These are phyloP conservation scores for Nomada fabriciana DNA, from an alignment of 2,888 invertebrate species.

Conservation along the genomic window DNA sequence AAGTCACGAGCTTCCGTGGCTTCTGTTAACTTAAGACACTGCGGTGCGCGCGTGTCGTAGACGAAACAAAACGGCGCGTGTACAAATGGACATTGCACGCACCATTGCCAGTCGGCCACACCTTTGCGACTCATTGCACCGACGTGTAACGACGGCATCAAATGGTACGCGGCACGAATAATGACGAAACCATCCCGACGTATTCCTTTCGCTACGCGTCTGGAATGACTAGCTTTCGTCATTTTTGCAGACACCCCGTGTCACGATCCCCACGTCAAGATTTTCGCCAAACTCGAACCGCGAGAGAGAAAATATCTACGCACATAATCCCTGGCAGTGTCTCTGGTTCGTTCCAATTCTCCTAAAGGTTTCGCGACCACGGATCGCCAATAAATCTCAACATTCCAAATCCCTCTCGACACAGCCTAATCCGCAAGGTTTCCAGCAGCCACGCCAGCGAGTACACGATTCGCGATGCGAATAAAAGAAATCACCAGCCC, in stretches of 20 bases:
- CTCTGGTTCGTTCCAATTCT: neutral
- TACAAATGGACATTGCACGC: conserved; percentile 52
- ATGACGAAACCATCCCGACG: conserved; percentile 53
- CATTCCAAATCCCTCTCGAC: neutral
- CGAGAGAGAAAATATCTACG: no score
- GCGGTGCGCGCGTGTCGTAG: conserved; percentile 36
- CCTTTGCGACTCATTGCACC: conserved; percentile 60
- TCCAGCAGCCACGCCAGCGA: neutral
- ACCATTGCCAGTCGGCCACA: conserved; percentile 61
- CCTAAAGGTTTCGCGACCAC: neutral
- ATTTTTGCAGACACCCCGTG: conserved; percentile 51
- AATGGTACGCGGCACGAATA: conserved; percentile 64
- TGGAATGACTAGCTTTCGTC: conserved; percentile 52
- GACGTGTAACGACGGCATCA: conserved; percentile 64
- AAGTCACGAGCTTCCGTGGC: conserved; percentile 41
- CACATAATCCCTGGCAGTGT: no score
- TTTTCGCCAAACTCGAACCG: conserved; percentile 19
- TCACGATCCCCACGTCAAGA: conserved; percentile 33
- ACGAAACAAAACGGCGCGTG: conserved; percentile 49
- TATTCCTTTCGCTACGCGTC: conserved; percentile 39
- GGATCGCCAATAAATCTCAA: neutral
- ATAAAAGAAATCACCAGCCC: conserved; percentile 1
- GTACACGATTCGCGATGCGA: neutral
- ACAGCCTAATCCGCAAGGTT: neutral
- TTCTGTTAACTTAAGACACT: conserved; percentile 32